Conservation (phyloP, 2,113 vertebrate genomes). For the Ivindomyrus marchei region DNA sequence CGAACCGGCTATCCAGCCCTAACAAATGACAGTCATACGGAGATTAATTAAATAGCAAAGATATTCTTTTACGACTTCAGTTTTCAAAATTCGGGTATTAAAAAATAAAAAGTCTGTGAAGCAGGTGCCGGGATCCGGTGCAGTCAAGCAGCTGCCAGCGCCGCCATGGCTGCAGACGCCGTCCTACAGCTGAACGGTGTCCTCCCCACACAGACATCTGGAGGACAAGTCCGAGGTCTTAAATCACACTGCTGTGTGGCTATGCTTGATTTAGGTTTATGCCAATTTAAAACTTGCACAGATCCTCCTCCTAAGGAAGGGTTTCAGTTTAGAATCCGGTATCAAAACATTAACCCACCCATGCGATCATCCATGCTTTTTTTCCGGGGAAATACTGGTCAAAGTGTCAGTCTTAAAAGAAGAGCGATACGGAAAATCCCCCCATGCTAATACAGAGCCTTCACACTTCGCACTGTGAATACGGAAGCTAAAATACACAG, state of each 20-base stretch:
- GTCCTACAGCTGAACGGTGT: neutral
- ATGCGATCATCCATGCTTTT: neutral
- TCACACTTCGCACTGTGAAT: neutral
- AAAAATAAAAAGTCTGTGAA: neutral
- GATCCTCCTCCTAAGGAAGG: neutral
- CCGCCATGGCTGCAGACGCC: neutral
- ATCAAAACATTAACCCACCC: neutral
- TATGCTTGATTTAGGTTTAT: neutral
- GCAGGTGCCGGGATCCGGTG: neutral
- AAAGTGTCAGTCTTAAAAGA: neutral
- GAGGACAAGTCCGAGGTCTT: neutral
- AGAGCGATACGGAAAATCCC: neutral
- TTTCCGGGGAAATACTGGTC: neutral
- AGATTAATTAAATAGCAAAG: neutral
- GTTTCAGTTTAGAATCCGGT: neutral
- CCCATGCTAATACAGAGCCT: neutral
- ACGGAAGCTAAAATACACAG: neutral
- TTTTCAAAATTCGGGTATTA: neutral
- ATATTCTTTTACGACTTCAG: neutral
- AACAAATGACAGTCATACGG: neutral
- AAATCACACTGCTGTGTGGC: neutral
- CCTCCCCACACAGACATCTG: neutral
- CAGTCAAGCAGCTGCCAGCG: neutral
- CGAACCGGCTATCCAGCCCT: neutral
- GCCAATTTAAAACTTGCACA: slow-evolving; percentile 8